Percentiles rank a stretch among this genome's conserved stretches.
phyloP scores from a whole-genome alignment of 2,888 invertebrate genomes.

The Drosophila fungiperda region DNA sequence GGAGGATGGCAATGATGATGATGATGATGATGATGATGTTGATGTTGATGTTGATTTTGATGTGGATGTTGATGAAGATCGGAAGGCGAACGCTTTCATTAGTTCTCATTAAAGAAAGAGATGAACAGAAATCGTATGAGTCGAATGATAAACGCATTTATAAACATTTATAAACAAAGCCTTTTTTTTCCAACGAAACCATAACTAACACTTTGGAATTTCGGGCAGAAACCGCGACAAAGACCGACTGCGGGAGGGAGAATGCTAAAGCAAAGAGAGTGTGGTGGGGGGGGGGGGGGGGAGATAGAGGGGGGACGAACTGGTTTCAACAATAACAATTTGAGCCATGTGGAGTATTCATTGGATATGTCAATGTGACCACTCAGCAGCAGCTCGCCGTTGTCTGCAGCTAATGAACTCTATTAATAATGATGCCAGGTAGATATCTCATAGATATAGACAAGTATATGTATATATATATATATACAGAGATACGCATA shows the following conservation, averaged over 20 bases:
- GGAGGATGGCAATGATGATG: neutral
- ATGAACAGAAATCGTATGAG: constrained; percentile 17
- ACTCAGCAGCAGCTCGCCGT: constrained; percentile 15
- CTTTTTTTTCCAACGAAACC: constrained; percentile 66
- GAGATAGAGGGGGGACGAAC: constrained; percentile 4
- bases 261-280: neutral
- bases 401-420: constrained; percentile 61
- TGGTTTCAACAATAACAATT: constrained; percentile 25
- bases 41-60: constrained; percentile 7
- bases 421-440: constrained; percentile 52
- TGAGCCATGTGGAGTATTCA: constrained; percentile 15
- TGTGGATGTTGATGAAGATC: constrained; percentile 16
- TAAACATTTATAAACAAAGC: constrained; percentile 59
- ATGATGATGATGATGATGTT: neutral
- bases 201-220: constrained; percentile 51
- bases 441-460: constrained; percentile 29
- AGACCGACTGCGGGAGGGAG: neutral
- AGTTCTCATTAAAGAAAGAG: constrained; percentile 58
- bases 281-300: no score
- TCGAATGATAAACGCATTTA: constrained; percentile 61
- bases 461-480: neutral
- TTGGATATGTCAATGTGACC: constrained; percentile 24
- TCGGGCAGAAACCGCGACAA: constrained; percentile 15
- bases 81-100: constrained; percentile 53
- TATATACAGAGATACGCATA: constrained; percentile 2